Base-by-base conservation (phyloP, 2,888 invertebrate species). In the Gisinianus flammeolus region DNA sequence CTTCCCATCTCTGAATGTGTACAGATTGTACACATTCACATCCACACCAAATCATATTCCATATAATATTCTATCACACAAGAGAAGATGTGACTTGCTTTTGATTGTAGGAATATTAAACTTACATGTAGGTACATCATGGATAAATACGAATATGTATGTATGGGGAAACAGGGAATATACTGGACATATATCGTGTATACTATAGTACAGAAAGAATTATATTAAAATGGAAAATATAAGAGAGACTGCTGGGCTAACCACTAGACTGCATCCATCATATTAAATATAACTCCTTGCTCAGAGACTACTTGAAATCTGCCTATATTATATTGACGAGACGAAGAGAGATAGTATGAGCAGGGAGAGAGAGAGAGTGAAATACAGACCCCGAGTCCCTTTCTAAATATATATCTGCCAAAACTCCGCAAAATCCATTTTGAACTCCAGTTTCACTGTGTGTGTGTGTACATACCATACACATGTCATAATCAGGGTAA, bases 291-390 rank as follows among this genome's bases (percentile, higher is more conserved):
- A 72, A 72, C 72, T 77, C 31, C 76, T 69, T 44, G 52, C 78
- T 58, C 68, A 70, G 74, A 74, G 69, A 69, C 74, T 44, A 78
- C 78, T 78, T 78, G 69, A 78, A 70, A 72, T 78, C 74, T 78
- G 74, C 62, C 35, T 74, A 74, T 64, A 58, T 58, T 72, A 44
- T 62, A 62, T 33, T 66, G 44, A 64, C 28, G 33, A 64, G 64
- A 71, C 71, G 3, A 71, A 54, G 30, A 70, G 26, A 31, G 33
- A 35, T 6, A 68, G 68, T 5, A 67, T 22, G 10, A 67, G 33
- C 24, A 62, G 22, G 12, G 35, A 35, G 12, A 56, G 56, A 56
- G 19, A 56, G 12, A 56, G 22, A 66, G n/a, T 58, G n/a, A 19
- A 58, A 12, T 22, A n/a, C n/a, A 28, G 16, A 66, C 19, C 26